Percentiles rank a stretch among this genome's conserved stretches.
phyloP scores from a whole-genome alignment of 2,113 vertebrate genomes.

The Gallinago jamesoni region DNA sequence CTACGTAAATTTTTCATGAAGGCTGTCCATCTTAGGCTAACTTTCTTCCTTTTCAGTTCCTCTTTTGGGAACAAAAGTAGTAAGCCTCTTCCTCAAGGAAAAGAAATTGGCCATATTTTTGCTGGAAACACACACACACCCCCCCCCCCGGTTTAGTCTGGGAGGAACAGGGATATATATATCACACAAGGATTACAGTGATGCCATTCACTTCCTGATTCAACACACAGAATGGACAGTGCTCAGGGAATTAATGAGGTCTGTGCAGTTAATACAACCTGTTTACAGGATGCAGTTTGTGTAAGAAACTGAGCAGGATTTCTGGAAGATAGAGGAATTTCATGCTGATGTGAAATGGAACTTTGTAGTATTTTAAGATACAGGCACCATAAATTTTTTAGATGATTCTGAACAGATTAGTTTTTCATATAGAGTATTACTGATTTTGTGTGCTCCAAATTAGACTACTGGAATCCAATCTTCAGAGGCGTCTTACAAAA shows the following conservation, averaged over 20 bases:
- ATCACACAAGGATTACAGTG: neutral
- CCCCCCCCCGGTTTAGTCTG: neutral
- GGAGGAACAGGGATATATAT: neutral
- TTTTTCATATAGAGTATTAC: neutral
- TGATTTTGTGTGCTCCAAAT: neutral
- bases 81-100: neutral
- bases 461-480: neutral
- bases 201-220: constrained; percentile 16
- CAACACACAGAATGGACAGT: constrained; percentile 64
- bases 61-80: neutral
- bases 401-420: neutral
- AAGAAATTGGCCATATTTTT: neutral
- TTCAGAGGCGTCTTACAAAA: neutral
- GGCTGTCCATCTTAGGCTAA: neutral
- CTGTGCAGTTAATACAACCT: neutral
- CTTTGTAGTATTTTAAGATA: neutral
- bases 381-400: neutral
- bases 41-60: neutral
- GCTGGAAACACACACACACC: neutral
- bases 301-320: neutral
- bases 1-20: neutral
- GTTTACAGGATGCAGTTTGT: neutral
- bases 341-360: neutral
- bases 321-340: neutral
- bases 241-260: constrained; percentile 27